phyloP scores from a whole-genome alignment of 2,797 vertebrate genomes.

The Notolabrus celidotus region DNA sequence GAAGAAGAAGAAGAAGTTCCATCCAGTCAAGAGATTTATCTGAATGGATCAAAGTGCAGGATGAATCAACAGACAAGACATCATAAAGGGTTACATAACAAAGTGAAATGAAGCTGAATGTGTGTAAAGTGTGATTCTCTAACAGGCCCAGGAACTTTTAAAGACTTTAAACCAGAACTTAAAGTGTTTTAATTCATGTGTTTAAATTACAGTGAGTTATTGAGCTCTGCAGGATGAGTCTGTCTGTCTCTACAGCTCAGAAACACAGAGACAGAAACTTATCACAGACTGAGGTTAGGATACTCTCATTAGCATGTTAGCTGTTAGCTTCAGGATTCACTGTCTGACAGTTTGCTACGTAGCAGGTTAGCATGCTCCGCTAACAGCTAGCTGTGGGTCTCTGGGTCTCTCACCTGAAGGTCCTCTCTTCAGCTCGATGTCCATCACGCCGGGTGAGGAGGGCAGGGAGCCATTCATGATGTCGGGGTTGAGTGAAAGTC shows the following conservation, averaged over 20 bases:
- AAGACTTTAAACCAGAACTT: background rate
- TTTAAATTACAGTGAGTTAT: too few species aligned
- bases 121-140: background rate
- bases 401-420: slow-evolving; percentile 72
- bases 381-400: slow-evolving; percentile 8
- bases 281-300: too few species aligned
- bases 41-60: slow-evolving; percentile 64
- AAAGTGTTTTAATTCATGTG: too few species aligned
- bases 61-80: background rate
- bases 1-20: too few species aligned
- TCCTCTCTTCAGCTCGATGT: slow-evolving; percentile 80
- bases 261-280: too few species aligned
- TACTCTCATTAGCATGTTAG: slow-evolving; percentile 28
- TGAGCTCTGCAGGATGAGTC: accelerated
- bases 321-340: slow-evolving; percentile 49
- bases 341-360: slow-evolving; percentile 41
- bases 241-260: too few species aligned
- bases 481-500: background rate
- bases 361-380: slow-evolving; percentile 10
- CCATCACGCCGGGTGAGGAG: slow-evolving; percentile 36
- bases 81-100: slow-evolving; percentile 28
- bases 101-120: too few species aligned
- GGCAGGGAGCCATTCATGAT: slow-evolving; percentile 82
- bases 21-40: slow-evolving; percentile 27
- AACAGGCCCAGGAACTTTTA: slow-evolving; percentile 35